Evolutionary conservation across 2,888 invertebrate species (phyloP).

Genomic region (Leptopilina syphax): DNA sequence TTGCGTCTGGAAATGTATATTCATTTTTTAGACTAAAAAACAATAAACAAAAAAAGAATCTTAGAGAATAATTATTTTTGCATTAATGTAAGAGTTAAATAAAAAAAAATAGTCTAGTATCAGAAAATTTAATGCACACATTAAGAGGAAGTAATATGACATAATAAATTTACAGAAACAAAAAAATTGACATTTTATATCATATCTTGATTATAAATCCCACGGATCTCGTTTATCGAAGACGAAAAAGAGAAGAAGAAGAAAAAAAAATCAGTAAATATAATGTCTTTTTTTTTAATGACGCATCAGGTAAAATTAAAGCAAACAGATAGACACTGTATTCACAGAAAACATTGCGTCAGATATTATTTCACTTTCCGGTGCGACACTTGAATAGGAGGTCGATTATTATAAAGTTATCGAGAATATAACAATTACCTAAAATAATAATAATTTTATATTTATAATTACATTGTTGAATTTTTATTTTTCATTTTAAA

Average conservation of each 20-base stretch:
- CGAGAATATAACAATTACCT: no score
- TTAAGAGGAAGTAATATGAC: not conserved
- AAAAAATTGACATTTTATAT: not conserved
- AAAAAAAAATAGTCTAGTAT: no score
- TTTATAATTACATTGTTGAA: no score
- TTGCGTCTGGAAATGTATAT: no score
- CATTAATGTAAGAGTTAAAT: no score
- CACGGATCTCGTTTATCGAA: not conserved
- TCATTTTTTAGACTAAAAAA: no score
- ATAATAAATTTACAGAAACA: not conserved
- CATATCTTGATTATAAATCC: not conserved
- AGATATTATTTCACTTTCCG: slow-evolving; percentile 24
- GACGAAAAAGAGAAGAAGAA: not conserved
- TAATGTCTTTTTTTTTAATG: not conserved
- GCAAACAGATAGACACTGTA: slow-evolving; percentile 15
- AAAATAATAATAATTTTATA: no score
- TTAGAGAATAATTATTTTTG: no score
- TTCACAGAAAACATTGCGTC: slow-evolving; percentile 22
- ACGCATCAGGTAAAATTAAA: slow-evolving; percentile 12
- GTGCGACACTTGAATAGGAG: slow-evolving; percentile 1
- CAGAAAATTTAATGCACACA: not conserved
- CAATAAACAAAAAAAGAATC: no score
- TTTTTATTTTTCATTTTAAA: no score
- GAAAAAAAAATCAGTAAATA: no score
- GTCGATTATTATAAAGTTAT: not conserved